Evolutionary conservation across 2,113 vertebrate species (phyloP), one percentile per base, ranked within the genome.

Genomic region (Bubo blakistoni): DNA sequence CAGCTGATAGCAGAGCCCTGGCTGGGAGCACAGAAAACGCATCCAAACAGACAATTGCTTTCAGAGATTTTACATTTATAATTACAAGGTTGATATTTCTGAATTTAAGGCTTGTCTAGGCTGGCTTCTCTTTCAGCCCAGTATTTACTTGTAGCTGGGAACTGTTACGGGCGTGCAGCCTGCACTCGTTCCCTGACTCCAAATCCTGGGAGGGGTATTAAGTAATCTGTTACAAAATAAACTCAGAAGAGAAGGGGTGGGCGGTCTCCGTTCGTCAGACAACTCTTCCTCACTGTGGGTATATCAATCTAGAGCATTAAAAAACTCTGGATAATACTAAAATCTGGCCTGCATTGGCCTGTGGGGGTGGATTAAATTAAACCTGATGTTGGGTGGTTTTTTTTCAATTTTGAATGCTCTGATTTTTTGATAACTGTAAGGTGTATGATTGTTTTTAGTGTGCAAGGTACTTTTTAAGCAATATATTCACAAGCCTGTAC

Each of bases 1-100:
- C 88, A 55, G 67, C 66, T 91, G 91, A 95, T 90, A 90, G 58
- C 49, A 91, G 62, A 87, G 74, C 62, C 62, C 78, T 94, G 94
- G 58, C 88, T 85, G 49, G 34, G 24, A 88, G 71, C 54, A 86
- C 54, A 70, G 63, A 81, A 96, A 72, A 93, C 0, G 0, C 52
- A 76, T 83, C 86, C 86, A 88, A 73, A 55, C 29, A 92, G 82
- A 82, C 66, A 83, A 59, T 57, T 87, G 54, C 70, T 89, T 76
- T 89, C 77, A 85, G 81, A 92, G 44, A 79, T 79, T 91, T 96
- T 89, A 46, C 22, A 76, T 84, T 32, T 85, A 9, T 92, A 77
- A 88, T 93, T 90, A 81, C 80, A 88, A 82, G 51, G 40, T 44
- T 93, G 59, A 74, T 93, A 61, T 47, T 92, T 92, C 67, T 79